phyloP scores from a whole-genome alignment of 2,888 invertebrate genomes.

The Drosophila testacea region DNA sequence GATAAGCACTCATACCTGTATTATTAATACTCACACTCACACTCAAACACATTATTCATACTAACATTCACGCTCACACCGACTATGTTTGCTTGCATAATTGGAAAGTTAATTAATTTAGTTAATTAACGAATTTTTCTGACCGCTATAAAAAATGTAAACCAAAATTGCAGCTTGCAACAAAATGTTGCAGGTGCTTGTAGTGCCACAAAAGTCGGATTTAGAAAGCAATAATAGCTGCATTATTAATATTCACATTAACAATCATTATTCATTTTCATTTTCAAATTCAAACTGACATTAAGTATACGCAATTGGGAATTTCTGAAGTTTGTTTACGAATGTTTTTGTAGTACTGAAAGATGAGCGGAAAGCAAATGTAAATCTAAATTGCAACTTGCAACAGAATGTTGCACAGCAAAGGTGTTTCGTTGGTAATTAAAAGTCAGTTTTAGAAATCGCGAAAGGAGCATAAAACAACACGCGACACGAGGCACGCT shows the following conservation, averaged over 20 bases:
- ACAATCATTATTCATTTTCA: too few relatives aligned
- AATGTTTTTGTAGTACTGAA: background rate
- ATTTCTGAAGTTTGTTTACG: too few relatives aligned
- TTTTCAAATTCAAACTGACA: too few relatives aligned
- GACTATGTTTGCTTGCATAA: conserved; percentile 29
- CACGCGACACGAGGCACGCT: background rate
- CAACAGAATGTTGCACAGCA: conserved; percentile 17
- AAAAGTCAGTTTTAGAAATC: conserved; percentile 22
- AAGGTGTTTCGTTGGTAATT: conserved; percentile 25
- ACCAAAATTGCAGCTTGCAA: too few relatives aligned
- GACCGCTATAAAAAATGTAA: too few relatives aligned
- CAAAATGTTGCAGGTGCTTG: too few relatives aligned
- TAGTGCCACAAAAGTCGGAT: too few relatives aligned
- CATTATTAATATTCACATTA: too few relatives aligned
- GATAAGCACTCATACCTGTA: conserved; percentile 19
- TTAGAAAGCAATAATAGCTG: too few relatives aligned
- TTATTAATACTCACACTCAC: conserved; percentile 2
- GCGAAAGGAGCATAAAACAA: conserved; percentile 17
- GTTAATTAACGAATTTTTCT: conserved; percentile 32
- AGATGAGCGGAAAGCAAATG: background rate
- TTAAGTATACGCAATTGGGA: too few relatives aligned
- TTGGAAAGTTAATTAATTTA: conserved; percentile 35
- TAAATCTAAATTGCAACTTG: conserved; percentile 19
- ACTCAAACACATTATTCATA: conserved; percentile 4
- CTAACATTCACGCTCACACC: background rate